phyloP scores from a whole-genome alignment of 2,113 vertebrate genomes.

The Podocnemis expansa region DNA sequence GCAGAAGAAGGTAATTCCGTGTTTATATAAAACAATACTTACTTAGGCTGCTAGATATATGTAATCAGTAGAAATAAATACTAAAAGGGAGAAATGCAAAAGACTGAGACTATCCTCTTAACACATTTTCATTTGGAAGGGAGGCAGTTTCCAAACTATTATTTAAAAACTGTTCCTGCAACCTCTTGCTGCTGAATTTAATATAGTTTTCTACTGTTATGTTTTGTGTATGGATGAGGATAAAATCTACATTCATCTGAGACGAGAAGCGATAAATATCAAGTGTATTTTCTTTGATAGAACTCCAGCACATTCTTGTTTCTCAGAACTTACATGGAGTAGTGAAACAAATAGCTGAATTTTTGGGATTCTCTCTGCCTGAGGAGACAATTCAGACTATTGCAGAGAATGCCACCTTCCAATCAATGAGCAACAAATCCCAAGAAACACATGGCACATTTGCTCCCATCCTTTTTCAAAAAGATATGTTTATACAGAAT shows the following conservation, averaged over 20 bases:
- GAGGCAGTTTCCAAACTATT: background rate
- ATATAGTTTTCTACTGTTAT: background rate
- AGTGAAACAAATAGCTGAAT: slow-evolving; percentile 69
- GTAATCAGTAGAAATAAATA: background rate
- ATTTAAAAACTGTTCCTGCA: background rate
- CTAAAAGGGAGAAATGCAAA: background rate
- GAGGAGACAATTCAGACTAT: slow-evolving; percentile 71
- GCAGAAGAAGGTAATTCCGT: too few species aligned
- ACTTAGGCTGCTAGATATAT: background rate
- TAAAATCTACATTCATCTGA: background rate
- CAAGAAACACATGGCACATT: slow-evolving; percentile 66
- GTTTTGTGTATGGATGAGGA: background rate
- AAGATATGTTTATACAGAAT: slow-evolving; percentile 32
- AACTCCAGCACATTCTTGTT: background rate
- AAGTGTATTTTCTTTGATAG: background rate
- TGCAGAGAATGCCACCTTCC: slow-evolving; percentile 67
- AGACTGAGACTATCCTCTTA: background rate
- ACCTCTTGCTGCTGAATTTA: background rate
- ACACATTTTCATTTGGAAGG: background rate
- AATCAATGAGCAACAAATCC: slow-evolving; percentile 68
- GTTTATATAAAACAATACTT: background rate
- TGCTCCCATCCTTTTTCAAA: slow-evolving; percentile 72
- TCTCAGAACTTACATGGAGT: slow-evolving; percentile 73
- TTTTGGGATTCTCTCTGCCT: slow-evolving; percentile 69
- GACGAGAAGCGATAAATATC: accelerated